Conservation (phyloP, 2,797 vertebrate species). For the Betta splendens region DNA sequence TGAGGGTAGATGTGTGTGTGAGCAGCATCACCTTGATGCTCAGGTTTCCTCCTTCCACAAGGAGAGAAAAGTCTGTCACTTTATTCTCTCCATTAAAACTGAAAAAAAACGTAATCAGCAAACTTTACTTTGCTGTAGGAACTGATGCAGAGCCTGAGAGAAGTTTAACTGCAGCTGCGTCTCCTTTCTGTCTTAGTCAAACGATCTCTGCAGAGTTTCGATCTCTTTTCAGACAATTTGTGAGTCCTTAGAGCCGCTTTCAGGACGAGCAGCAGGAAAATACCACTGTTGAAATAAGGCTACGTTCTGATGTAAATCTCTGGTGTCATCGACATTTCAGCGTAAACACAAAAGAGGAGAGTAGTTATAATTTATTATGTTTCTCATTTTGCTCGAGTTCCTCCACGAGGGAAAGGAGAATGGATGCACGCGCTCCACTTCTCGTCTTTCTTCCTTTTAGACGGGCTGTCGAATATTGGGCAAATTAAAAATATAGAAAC, state of each 20-base stretch:
- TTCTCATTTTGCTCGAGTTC: constrained; percentile 28
- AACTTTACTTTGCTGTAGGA: constrained; percentile 32
- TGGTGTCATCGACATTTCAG: constrained; percentile 44
- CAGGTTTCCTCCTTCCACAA: too few relatives aligned
- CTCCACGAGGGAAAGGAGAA: constrained; percentile 7
- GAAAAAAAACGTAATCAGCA: constrained; percentile 4
- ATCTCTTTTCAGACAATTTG: constrained; percentile 12
- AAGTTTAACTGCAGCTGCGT: constrained; percentile 35
- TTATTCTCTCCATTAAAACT: constrained; percentile 25
- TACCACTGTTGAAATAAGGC: constrained; percentile 35
- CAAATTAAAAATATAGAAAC: constrained; percentile 9
- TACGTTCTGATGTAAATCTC: constrained; percentile 49
- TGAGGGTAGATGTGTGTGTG: constrained; percentile 8
- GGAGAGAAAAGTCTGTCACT: constrained; percentile 18
- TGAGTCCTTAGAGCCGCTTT: constrained; percentile 27
- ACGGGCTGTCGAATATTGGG: constrained; percentile 12
- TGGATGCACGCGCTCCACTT: constrained; percentile 17
- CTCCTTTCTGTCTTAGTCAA: constrained; percentile 14
- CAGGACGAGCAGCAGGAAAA: background rate
- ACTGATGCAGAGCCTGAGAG: constrained; percentile 36
- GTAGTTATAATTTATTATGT: constrained; percentile 49
- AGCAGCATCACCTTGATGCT: constrained; percentile 36
- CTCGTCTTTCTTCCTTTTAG: background rate
- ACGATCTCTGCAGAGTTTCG: constrained; percentile 26
- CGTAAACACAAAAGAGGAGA: constrained; percentile 49